Evolutionary conservation across 2,888 invertebrate species (phyloP).

Genomic region (Phasia obesa): DNA sequence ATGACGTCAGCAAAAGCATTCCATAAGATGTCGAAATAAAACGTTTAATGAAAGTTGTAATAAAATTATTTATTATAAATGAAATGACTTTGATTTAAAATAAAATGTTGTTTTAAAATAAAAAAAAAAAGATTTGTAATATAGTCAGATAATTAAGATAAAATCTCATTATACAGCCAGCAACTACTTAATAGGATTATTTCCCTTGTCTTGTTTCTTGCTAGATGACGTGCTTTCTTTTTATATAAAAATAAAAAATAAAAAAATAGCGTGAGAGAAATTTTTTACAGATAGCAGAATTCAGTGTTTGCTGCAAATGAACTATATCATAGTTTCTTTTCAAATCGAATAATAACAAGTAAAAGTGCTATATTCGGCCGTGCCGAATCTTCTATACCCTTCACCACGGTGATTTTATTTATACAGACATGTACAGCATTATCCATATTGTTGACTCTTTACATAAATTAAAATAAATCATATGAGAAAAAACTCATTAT

Average conservation of each 20-base stretch:
- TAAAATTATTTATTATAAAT: slow-evolving; percentile 40
- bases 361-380: no score
- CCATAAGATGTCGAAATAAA: background rate
- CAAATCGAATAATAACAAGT: no score
- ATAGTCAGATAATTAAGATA: background rate
- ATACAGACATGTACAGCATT: no score
- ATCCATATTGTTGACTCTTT: no score
- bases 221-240: background rate
- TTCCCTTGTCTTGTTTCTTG: background rate
- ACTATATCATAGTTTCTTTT: no score
- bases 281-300: background rate
- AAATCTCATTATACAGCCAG: slow-evolving; percentile 17
- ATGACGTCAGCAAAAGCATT: background rate
- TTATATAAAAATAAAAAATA: no score
- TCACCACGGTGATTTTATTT: no score
- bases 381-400: no score
- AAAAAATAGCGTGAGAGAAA: no score
- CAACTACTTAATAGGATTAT: background rate
- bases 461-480: no score
- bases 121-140: slow-evolving; percentile 11
- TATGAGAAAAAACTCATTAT: no score
- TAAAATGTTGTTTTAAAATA: background rate
- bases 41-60: slow-evolving; percentile 39
- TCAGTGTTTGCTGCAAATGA: no score
- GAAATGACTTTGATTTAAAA: slow-evolving; percentile 36